Conservation (phyloP, 53 echinoderm and acorn worm genomes). For the Arbacia lixula region DNA sequence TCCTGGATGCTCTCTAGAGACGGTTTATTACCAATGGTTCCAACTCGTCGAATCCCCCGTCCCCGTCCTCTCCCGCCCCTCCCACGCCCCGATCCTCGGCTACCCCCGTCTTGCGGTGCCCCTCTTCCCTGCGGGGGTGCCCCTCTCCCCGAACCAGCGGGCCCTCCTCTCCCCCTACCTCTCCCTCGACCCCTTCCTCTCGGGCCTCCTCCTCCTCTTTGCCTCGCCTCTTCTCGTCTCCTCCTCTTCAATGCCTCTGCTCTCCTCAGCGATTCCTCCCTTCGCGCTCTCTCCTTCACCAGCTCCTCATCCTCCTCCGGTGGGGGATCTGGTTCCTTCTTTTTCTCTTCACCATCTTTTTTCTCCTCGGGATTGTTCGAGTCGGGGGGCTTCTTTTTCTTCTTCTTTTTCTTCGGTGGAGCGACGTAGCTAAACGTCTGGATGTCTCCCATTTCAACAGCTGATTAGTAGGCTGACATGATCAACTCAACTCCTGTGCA, state of each 20-base stretch:
- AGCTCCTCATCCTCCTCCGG: conserved; percentile 80
- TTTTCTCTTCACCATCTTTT: conserved; percentile 29
- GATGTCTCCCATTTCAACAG: conserved; percentile 40
- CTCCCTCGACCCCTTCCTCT: conserved; percentile 45
- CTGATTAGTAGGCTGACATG: neutral
- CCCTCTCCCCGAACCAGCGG: neutral
- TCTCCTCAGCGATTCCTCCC: conserved; percentile 72
- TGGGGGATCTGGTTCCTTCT: conserved; percentile 19
- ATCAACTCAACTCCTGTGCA: too few relatives aligned
- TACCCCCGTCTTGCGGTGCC: neutral
- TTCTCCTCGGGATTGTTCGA: conserved; percentile 9
- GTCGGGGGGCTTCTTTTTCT: conserved; percentile 48
- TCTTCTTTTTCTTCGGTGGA: conserved; percentile 67
- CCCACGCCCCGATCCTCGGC: neutral
- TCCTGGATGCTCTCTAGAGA: conserved; percentile 38
- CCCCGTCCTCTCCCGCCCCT: conserved; percentile 44
- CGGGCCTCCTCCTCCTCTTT: conserved; percentile 27
- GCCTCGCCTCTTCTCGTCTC: conserved; percentile 31
- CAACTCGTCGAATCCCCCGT: conserved; percentile 40
- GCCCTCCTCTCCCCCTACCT: neutral
- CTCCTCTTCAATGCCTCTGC: conserved; percentile 47
- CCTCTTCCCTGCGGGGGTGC: neutral
- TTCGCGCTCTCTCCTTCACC: conserved; percentile 63
- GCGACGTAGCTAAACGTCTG: conserved; percentile 48
- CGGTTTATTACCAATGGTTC: conserved; percentile 27